phyloP scores from a whole-genome alignment of 2,888 invertebrate genomes.

The Mantis religiosa region DNA sequence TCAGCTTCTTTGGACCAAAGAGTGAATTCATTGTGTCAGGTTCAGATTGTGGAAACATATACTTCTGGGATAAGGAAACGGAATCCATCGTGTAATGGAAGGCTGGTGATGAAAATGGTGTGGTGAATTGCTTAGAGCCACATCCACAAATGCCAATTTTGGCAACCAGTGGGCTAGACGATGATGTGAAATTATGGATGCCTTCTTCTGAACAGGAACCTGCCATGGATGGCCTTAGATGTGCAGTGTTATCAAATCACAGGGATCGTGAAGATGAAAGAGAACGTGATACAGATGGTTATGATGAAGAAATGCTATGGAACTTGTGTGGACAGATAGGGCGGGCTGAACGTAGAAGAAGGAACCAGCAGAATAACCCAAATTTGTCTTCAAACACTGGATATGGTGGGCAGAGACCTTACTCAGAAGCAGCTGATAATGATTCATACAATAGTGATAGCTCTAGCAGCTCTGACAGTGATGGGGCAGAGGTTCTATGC shows the following conservation, averaged over 20 bases:
- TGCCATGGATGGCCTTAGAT: too few relatives aligned
- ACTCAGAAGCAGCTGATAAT: neutral
- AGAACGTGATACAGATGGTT: slow-evolving; percentile 42
- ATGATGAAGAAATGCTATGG: slow-evolving; percentile 52
- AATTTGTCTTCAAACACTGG: neutral
- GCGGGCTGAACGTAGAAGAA: slow-evolving; percentile 41
- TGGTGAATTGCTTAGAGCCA: too few relatives aligned
- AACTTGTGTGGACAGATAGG: slow-evolving; percentile 49
- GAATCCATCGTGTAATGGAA: too few relatives aligned
- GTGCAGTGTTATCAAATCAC: slow-evolving; percentile 43
- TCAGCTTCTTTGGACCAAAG: too few relatives aligned
- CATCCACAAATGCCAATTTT: too few relatives aligned
- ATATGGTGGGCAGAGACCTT: neutral
- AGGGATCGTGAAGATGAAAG: slow-evolving; percentile 45
- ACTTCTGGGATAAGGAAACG: too few relatives aligned
- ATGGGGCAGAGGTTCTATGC: slow-evolving; percentile 17
- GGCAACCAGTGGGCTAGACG: too few relatives aligned
- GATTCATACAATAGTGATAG: slow-evolving; percentile 1
- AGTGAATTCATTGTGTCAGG: too few relatives aligned
- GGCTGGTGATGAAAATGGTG: too few relatives aligned
- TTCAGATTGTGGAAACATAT: too few relatives aligned
- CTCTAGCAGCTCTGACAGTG: slow-evolving; percentile 18
- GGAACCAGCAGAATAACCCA: neutral
- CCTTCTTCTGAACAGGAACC: too few relatives aligned
- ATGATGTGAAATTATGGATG: too few relatives aligned